Evolutionary conservation across 2,113 vertebrate genomes (phyloP).

Genomic region (Hippolais icterina): DNA sequence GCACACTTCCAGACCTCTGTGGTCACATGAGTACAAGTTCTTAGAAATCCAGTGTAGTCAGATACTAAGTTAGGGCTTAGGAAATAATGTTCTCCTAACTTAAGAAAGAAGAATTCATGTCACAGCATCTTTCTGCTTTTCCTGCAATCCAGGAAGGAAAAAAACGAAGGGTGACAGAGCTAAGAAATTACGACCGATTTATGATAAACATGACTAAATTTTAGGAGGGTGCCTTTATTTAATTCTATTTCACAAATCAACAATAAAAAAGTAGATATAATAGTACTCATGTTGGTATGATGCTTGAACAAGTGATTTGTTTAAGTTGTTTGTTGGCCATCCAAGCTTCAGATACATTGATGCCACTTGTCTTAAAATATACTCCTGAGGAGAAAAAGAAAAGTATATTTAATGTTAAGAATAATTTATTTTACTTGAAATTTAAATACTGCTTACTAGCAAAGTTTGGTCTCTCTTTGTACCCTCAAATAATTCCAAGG

Average conservation of each 20-base stretch:
- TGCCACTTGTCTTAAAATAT: constrained; percentile 92
- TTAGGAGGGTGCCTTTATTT: background rate
- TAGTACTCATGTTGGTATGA: constrained; percentile 93
- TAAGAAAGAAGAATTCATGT: background rate
- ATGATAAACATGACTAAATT: background rate
- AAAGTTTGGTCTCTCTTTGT: background rate
- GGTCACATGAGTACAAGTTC: background rate
- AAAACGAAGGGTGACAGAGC: background rate
- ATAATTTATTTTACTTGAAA: background rate
- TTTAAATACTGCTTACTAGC: background rate
- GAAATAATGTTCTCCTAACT: constrained; percentile 6
- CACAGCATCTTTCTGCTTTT: background rate
- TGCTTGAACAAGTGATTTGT: constrained; percentile 85
- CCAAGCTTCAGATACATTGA: constrained; percentile 91
- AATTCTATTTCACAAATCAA: background rate
- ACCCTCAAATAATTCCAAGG: background rate
- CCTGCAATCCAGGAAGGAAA: background rate
- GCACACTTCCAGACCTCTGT: background rate
- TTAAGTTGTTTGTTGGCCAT: constrained; percentile 85
- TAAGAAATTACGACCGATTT: background rate
- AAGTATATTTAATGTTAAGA: background rate
- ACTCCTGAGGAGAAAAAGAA: constrained; percentile 78
- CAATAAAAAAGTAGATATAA: background rate
- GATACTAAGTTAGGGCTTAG: background rate
- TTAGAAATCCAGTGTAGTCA: background rate